Base-by-base conservation (phyloP, 92 coral and sea anemone species). In the Galaxea fascicularis region DNA sequence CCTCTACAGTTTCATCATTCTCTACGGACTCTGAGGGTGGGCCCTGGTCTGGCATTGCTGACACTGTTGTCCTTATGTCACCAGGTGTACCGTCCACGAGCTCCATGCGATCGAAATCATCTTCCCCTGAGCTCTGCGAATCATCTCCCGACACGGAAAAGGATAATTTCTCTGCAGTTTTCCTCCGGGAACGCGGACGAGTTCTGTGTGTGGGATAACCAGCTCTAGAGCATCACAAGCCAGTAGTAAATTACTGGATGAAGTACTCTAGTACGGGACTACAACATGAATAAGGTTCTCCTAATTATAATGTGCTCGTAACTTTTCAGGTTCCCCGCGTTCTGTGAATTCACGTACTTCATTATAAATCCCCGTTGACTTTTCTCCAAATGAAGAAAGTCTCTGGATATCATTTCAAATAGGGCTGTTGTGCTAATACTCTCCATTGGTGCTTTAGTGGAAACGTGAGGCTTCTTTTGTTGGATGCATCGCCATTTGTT, bases 181-280 rank as follows among this genome's bases (percentile, higher is more conserved):
- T 18, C 39, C n/a, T 35, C 39, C 31, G 1, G 77, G 77, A 22
- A 25, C 13, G 68, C 18, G 39, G 41, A 4, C 82, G 41, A 29
- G 8, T 45, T 8, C 44, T 53, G 15, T 11, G 20, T 16, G n/a
- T 80, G 85, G 24, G 76, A 3, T 27, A 80, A 52, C 46, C 30
- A 21, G 7, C 44, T 62, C n/a, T n/a, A n/a, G n/a, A n/a, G n/a
- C 74, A 9, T 79, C 72, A 65, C 73, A 78, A 65, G 72, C 54
- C 82, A 77, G 51, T 29, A 79, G 60, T 65, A 79, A 67, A 65
- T 79, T 79, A n/a, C n/a, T 44, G 60, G 74, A 51, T 79, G 84
- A 65, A 79, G 65, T 22, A 79, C 62, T 67, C 65, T 47, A 22
- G 57, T 29, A 15, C 74, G 73, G 64, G 0, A 60, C 71, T 63